Evolutionary conservation across 2,797 vertebrate species (phyloP).

Genomic region (Pyrocephalus nanus): DNA sequence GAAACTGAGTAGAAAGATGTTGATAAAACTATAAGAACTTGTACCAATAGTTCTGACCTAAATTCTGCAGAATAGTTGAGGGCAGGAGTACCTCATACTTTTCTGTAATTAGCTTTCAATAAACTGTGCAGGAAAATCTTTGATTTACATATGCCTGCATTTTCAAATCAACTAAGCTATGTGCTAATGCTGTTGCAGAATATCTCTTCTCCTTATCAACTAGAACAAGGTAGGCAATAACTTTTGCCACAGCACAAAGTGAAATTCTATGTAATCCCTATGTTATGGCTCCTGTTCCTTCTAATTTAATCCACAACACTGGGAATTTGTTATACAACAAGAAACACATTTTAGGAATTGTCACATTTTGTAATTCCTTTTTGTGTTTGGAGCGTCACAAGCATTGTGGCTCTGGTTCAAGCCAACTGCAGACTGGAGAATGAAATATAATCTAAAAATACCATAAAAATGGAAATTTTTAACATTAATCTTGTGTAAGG

Average conservation of each 20-base stretch:
- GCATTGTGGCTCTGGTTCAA: slow-evolving; percentile 52
- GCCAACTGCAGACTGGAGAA: slow-evolving; percentile 51
- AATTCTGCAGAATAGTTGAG: not conserved
- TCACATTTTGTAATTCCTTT: slow-evolving; percentile 59
- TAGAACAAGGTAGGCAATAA: slow-evolving; percentile 30
- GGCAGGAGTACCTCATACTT: not conserved
- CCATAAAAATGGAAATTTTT: slow-evolving; percentile 41
- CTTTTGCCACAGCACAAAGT: slow-evolving; percentile 20
- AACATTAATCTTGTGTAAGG: slow-evolving; percentile 1
- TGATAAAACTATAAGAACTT: not conserved
- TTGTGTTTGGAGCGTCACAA: slow-evolving; percentile 21
- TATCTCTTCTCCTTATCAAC: not conserved
- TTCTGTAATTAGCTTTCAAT: slow-evolving; percentile 9
- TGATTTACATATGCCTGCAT: not conserved
- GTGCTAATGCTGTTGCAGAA: not conserved
- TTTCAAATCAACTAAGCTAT: slow-evolving; percentile 14
- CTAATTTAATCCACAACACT: slow-evolving; percentile 55
- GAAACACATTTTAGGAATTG: slow-evolving; percentile 59
- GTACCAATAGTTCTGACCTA: not conserved
- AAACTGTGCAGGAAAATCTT: not conserved
- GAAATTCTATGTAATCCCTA: slow-evolving; percentile 29
- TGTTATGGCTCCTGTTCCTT: slow-evolving; percentile 40
- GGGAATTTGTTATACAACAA: slow-evolving; percentile 57
- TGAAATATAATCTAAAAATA: slow-evolving; percentile 59
- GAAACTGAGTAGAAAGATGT: not conserved